Conservation (phyloP, 2,888 invertebrate genomes). For the Eristalinus aeneus region DNA sequence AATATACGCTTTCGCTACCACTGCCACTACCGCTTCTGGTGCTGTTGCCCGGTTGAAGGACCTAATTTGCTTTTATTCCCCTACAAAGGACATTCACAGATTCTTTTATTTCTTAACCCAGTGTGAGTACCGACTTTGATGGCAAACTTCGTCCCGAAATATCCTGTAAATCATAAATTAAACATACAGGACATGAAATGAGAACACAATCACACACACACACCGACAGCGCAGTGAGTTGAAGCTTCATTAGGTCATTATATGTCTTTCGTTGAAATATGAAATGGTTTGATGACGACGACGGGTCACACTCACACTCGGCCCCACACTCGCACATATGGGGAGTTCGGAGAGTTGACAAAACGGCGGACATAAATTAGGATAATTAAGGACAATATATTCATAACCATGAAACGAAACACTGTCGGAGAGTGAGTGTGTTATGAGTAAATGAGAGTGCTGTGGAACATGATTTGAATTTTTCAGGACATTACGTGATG, state of each 20-base stretch:
- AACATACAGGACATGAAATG: constrained; percentile 26
- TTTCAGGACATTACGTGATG: constrained; percentile 16
- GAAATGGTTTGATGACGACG: constrained; percentile 28
- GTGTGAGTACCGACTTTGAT: constrained; percentile 31
- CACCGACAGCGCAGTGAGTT: constrained; percentile 13
- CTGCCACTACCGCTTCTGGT: too few species aligned
- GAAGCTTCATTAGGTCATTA: constrained; percentile 53
- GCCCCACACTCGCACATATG: neutral
- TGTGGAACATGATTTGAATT: constrained; percentile 59
- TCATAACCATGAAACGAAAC: constrained; percentile 67
- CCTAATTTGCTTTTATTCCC: constrained; percentile 17
- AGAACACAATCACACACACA: constrained; percentile 18
- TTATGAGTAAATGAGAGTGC: constrained; percentile 51
- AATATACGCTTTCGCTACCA: neutral
- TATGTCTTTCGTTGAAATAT: constrained; percentile 29
- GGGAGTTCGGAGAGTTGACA: constrained; percentile 41
- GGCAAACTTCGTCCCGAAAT: neutral
- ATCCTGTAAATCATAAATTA: neutral
- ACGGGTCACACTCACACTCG: constrained; percentile 21
- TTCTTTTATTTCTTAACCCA: constrained; percentile 40
- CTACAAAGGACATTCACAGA: constrained; percentile 29
- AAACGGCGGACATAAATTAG: constrained; percentile 67
- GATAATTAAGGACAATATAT: constrained; percentile 69
- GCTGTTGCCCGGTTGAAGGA: constrained; percentile 1
- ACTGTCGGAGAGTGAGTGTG: constrained; percentile 29